phyloP scores from a whole-genome alignment of 2,113 vertebrate genomes.

The Mesitornis unicolor region DNA sequence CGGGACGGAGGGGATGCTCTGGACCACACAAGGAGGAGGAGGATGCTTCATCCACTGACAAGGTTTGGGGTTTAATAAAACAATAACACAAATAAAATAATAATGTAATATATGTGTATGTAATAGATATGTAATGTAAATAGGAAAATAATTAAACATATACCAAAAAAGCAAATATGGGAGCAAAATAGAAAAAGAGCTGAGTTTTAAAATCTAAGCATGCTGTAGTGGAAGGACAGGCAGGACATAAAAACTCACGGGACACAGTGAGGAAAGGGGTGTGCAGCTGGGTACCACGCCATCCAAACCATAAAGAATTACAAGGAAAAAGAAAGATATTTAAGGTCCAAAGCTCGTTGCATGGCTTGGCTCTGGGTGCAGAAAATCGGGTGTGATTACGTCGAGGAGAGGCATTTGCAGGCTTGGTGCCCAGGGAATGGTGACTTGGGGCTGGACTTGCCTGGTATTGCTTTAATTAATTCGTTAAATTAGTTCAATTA shows the following conservation, averaged over 20 bases:
- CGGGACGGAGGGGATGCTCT: not conserved
- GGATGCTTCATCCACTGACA: not conserved
- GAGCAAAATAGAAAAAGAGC: not conserved
- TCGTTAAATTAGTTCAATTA: too few relatives aligned
- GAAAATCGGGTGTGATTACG: not conserved
- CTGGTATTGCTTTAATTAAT: not conserved
- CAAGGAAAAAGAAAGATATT: not conserved
- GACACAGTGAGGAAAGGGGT: not conserved
- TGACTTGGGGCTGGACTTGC: not conserved
- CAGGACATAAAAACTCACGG: fast-evolving
- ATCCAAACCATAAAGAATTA: not conserved
- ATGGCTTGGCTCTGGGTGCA: fast-evolving
- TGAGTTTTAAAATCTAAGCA: not conserved
- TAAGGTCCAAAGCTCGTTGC: not conserved
- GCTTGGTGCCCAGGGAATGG: not conserved
- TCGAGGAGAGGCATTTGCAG: not conserved
- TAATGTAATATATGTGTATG: too few relatives aligned
- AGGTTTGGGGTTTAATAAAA: too few relatives aligned
- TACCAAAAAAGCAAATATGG: not conserved
- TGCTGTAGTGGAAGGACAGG: fast-evolving
- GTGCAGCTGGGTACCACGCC: fast-evolving
- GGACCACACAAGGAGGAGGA: not conserved
- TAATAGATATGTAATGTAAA: too few relatives aligned
- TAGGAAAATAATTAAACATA: too few relatives aligned
- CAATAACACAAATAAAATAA: too few relatives aligned